Percentiles rank a stretch among this genome's conserved stretches.
Evolutionary conservation across 2,113 vertebrate genomes (phyloP).

Genomic region (Eolophus roseicapilla): DNA sequence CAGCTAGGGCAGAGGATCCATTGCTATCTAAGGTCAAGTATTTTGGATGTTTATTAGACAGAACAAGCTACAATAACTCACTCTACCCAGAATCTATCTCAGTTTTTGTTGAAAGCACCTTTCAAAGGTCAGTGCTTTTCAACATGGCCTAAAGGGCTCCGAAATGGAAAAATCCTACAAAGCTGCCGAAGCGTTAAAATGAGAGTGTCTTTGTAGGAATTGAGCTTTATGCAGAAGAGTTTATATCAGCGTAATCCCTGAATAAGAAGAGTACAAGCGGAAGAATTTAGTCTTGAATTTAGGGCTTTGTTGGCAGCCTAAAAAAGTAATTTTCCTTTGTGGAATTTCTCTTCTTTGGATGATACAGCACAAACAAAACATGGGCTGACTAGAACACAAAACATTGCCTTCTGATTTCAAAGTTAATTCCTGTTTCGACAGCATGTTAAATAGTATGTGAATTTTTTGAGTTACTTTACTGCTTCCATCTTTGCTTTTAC

Average conservation of each 20-base stretch:
- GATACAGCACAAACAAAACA: constrained; percentile 17
- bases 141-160: not conserved
- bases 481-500: constrained; percentile 39
- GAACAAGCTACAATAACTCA: not conserved
- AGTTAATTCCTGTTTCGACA: constrained; percentile 56
- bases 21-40: not conserved
- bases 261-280: not conserved
- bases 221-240: not conserved
- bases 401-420: constrained; percentile 29
- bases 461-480: constrained; percentile 25
- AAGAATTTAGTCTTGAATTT: constrained; percentile 43
- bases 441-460: constrained; percentile 45
- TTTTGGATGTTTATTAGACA: not conserved
- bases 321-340: constrained; percentile 8
- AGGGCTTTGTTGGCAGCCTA: constrained; percentile 19
- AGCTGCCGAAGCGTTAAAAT: not conserved
- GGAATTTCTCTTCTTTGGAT: constrained; percentile 45
- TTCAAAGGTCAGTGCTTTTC: not conserved
- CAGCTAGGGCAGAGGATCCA: not conserved
- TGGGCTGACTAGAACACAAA: constrained; percentile 64
- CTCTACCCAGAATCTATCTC: not conserved
- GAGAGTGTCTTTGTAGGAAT: not conserved
- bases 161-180: not conserved
- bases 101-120: not conserved
- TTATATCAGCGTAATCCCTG: not conserved